Conservation (phyloP, 2,113 vertebrate species). For the Brachyhypopomus gauderio region DNA sequence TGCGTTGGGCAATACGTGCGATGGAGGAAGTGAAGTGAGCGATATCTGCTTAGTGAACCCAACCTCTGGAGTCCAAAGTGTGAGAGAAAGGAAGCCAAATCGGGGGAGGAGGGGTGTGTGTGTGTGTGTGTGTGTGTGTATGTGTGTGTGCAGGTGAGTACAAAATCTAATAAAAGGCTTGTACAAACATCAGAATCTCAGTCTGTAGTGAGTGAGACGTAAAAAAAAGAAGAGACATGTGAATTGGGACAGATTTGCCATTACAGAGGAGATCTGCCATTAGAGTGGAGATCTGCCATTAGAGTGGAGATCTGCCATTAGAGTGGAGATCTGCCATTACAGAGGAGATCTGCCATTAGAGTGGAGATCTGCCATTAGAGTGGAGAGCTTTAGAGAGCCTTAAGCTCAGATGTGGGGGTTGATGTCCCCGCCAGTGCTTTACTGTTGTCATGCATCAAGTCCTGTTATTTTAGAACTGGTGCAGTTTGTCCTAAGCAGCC, state of each 20-base stretch:
- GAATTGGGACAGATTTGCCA: conserved; percentile 47
- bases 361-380: not conserved
- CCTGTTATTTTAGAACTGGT: conserved; percentile 57
- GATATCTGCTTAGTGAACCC: conserved; percentile 25
- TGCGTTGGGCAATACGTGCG: conserved; percentile 50
- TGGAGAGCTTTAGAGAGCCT: not conserved
- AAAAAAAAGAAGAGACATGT: conserved; percentile 52
- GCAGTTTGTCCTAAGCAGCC: conserved; percentile 60
- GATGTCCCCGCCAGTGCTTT: conserved; percentile 43
- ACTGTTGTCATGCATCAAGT: conserved; percentile 38
- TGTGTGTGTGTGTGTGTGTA: not conserved
- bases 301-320: not conserved
- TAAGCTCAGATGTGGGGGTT: conserved; percentile 20
- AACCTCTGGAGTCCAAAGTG: conserved; percentile 21
- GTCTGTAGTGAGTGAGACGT: conserved; percentile 53
- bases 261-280: not conserved
- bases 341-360: not conserved
- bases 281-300: not conserved
- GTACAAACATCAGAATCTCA: conserved; percentile 46
- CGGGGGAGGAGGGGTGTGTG: not conserved
- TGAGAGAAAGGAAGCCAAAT: conserved; percentile 19
- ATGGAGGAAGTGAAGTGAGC: conserved; percentile 35
- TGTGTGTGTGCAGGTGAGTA: conserved; percentile 18
- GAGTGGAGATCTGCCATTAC: no score
- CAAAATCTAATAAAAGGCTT: conserved; percentile 28